phyloP scores from a whole-genome alignment of 2,888 invertebrate species.

The Cylindroiulus punctatus region DNA sequence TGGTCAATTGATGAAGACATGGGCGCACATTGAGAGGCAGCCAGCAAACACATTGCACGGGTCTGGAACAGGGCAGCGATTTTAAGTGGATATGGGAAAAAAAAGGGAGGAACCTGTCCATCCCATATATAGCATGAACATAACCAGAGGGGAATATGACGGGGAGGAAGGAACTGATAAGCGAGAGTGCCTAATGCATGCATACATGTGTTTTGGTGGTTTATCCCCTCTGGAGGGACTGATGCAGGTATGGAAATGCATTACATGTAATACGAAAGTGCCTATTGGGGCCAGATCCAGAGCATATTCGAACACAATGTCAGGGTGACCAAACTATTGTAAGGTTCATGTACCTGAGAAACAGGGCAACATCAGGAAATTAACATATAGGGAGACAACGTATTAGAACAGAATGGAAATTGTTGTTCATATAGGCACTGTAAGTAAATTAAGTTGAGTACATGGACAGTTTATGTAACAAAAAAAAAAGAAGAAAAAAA shows the following conservation, averaged over 20 bases:
- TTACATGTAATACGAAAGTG: background rate
- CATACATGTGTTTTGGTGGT: background rate
- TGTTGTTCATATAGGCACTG: no score
- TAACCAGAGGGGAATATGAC: background rate
- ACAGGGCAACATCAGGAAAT: no score
- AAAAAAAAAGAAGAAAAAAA: no score
- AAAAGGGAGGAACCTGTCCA: background rate
- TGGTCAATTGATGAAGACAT: background rate
- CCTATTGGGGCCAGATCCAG: no score
- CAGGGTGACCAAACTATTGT: no score
- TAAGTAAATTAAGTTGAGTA: no score
- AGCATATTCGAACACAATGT: no score
- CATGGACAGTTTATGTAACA: no score
- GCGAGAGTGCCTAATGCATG: slow-evolving; percentile 35
- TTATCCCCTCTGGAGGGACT: background rate
- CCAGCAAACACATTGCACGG: background rate
- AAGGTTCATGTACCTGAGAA: no score
- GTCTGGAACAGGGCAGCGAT: background rate
- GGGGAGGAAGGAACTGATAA: slow-evolving; percentile 27
- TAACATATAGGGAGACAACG: no score
- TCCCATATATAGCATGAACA: background rate
- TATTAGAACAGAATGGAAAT: no score
- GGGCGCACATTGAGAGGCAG: background rate
- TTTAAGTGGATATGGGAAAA: slow-evolving; percentile 24
- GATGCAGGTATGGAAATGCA: slow-evolving; percentile 35